phyloP scores from a whole-genome alignment of 1,140 invertebrate species.

The Camponotus pennsylvanicus region DNA sequence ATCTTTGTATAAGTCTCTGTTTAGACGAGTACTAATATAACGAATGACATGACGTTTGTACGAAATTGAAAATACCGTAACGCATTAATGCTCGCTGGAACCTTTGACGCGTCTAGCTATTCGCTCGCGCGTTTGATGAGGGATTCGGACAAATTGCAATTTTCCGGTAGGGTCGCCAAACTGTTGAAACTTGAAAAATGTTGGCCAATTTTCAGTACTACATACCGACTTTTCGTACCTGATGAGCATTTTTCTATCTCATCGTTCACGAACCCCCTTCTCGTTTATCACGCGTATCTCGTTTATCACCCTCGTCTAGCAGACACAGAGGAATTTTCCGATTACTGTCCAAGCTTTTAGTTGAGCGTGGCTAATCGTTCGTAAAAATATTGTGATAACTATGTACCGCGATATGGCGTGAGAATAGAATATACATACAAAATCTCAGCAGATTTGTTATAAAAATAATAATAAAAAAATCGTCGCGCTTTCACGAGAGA shows the following conservation, averaged over 20 bases:
- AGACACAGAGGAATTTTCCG: conserved; percentile 74
- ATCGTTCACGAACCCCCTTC: conserved; percentile 55
- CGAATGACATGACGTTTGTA: conserved; percentile 21
- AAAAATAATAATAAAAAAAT: background rate
- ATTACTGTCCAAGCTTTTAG: conserved; percentile 63
- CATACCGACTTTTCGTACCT: conserved; percentile 59
- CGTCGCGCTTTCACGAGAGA: background rate
- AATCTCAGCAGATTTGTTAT: background rate
- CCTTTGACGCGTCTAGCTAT: conserved; percentile 24
- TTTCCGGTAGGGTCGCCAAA: conserved; percentile 44
- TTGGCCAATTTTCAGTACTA: conserved; percentile 66
- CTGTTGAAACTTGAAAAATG: conserved; percentile 72
- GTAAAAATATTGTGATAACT: conserved; percentile 56
- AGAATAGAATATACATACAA: background rate
- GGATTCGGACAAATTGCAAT: conserved; percentile 47
- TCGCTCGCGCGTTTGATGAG: conserved; percentile 1
- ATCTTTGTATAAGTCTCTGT: background rate
- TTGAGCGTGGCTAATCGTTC: conserved; percentile 56
- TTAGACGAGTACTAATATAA: background rate
- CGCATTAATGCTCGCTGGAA: conserved; percentile 48
- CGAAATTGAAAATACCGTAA: conserved; percentile 45
- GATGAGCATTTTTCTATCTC: conserved; percentile 67
- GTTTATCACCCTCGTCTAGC: conserved; percentile 69
- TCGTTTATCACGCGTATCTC: conserved; percentile 68
- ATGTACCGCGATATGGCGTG: background rate